Percentiles rank a stretch among this genome's conserved stretches.
Evolutionary conservation across 2,797 vertebrate species (phyloP).

Genomic region (Limnodromus scolopaceus): DNA sequence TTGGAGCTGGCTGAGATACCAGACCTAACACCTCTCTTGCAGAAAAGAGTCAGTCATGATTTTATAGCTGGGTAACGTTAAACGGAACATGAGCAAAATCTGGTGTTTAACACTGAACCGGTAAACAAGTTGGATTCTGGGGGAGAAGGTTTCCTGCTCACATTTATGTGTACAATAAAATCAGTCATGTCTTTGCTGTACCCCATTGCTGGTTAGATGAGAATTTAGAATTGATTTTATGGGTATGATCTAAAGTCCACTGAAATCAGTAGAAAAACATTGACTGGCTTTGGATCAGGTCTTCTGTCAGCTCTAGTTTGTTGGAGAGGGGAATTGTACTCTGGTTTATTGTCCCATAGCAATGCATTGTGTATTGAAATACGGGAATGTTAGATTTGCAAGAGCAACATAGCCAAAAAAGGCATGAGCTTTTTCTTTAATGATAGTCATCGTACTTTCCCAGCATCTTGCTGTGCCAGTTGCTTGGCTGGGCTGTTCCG

Average conservation of each 20-base stretch:
- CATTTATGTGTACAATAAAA: conserved; percentile 10
- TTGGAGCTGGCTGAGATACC: conserved; percentile 19
- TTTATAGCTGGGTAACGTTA: conserved; percentile 1
- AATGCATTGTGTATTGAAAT: not conserved
- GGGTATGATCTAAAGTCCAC: not conserved
- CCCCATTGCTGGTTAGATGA: not conserved
- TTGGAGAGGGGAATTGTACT: not conserved
- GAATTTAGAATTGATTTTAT: conserved; percentile 24
- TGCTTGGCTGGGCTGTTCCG: not conserved
- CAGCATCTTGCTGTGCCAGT: not conserved
- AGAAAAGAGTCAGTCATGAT: conserved; percentile 35
- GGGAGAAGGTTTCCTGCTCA: not conserved
- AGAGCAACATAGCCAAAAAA: not conserved
- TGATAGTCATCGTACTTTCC: not conserved
- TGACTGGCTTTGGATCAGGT: not conserved
- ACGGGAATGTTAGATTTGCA: not conserved
- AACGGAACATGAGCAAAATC: not conserved
- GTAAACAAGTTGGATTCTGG: conserved; percentile 6
- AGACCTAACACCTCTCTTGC: conserved; percentile 8
- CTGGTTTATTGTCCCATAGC: not conserved
- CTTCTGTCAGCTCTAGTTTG: not conserved
- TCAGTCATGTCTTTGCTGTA: not conserved
- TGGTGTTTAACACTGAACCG: not conserved
- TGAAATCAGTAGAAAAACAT: conserved; percentile 1
- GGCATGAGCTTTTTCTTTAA: not conserved